These are phyloP conservation scores for Felis catus DNA, from an alignment of 2,113 vertebrate genomes.

Conservation along the genomic window F.catus_Fca126_mat1.0 CM031416.1:52137501-52138000, in stretches of 20 bases:
- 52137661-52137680: not conserved
- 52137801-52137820: not conserved
- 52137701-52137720: not conserved
- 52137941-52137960: too few relatives aligned
- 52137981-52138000: too few relatives aligned
- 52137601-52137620: conserved; percentile 16
- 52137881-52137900: not conserved
- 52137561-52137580: not conserved
- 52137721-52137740: not conserved
- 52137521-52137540: not conserved
- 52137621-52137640: not conserved
- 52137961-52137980: too few relatives aligned
- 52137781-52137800: not conserved
- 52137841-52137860: not conserved
- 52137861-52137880: not conserved
- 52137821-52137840: not conserved
- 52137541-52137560: conserved; percentile 32
- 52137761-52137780: not conserved
- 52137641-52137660: conserved; percentile 20
- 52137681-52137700: not conserved
- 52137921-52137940: not conserved
- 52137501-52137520: not conserved
- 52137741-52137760: not conserved
- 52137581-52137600: not conserved
- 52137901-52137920: not conserved